phyloP scores from a whole-genome alignment of 1,140 invertebrate genomes.

The Drosophila arawakana region DNA sequence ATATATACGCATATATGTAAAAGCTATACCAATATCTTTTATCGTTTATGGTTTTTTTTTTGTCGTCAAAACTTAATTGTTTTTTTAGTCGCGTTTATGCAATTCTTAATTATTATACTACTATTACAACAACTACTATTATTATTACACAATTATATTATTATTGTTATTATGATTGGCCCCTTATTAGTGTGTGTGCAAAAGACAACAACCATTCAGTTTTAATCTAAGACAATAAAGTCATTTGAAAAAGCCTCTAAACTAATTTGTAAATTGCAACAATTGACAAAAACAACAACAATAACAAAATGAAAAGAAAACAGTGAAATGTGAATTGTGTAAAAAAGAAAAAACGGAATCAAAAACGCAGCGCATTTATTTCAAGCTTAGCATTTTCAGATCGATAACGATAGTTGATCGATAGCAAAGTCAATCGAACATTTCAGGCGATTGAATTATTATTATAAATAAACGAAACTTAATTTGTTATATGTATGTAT shows the following conservation, averaged over 20 bases:
- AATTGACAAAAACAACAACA: slow-evolving; percentile 26
- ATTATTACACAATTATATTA: slow-evolving; percentile 18
- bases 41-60: slow-evolving; percentile 8
- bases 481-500: slow-evolving; percentile 48
- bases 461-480: slow-evolving; percentile 27
- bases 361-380: slow-evolving; percentile 45
- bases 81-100: slow-evolving; percentile 28
- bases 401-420: slow-evolving; percentile 16
- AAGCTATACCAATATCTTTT: slow-evolving; percentile 8
- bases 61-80: slow-evolving; percentile 12
- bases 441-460: slow-evolving; percentile 26
- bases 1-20: slow-evolving; percentile 31
- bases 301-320: slow-evolving; percentile 21
- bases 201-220: slow-evolving; percentile 74
- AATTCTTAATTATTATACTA: slow-evolving; percentile 37
- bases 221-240: slow-evolving; percentile 78
- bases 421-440: slow-evolving; percentile 17
- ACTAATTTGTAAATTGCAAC: slow-evolving; percentile 50
- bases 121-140: slow-evolving; percentile 34
- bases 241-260: slow-evolving; percentile 44
- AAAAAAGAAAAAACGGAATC: background rate
- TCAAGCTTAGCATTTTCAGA: slow-evolving; percentile 43
- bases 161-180: slow-evolving; percentile 36
- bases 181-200: slow-evolving; percentile 50
- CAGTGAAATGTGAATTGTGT: slow-evolving; percentile 37